Percentiles rank a stretch among this genome's conserved stretches.
phyloP scores from a whole-genome alignment of 2,888 invertebrate genomes.

The Nineta flava region DNA sequence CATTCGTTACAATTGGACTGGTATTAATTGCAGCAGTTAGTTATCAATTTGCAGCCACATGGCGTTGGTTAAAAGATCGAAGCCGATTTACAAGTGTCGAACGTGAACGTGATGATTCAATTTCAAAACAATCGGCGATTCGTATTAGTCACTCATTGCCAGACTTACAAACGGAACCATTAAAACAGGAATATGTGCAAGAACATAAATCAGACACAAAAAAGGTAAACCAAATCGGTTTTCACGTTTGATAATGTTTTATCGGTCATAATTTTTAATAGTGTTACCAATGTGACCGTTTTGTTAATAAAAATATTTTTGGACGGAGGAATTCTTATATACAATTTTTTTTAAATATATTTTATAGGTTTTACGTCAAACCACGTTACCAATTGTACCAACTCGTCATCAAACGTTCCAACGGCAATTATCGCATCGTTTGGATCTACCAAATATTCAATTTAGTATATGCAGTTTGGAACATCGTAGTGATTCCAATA shows the following conservation, averaged over 20 bases:
- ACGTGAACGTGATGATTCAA: constrained; percentile 28
- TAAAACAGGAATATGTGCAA: constrained; percentile 52
- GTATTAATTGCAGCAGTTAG: constrained; percentile 53
- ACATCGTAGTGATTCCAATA: constrained; percentile 47
- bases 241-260: neutral
- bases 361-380: constrained; percentile 56
- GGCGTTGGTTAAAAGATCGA: constrained; percentile 51
- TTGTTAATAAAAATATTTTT: neutral
- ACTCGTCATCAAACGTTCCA: constrained; percentile 70
- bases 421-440: constrained; percentile 61
- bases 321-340: neutral
- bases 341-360: neutral
- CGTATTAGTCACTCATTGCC: constrained; percentile 62
- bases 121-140: constrained; percentile 49
- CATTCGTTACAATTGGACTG: constrained; percentile 46
- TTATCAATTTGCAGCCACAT: constrained; percentile 56
- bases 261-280: neutral
- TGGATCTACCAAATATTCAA: constrained; percentile 61
- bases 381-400: constrained; percentile 67
- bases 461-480: constrained; percentile 64
- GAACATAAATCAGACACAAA: constrained; percentile 49
- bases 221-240: constrained; percentile 33
- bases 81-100: constrained; percentile 21
- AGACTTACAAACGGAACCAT: constrained; percentile 52
- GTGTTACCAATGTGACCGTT: neutral